phyloP scores from a whole-genome alignment of 2,113 vertebrate genomes.

The Spilogale gracilis region DNA sequence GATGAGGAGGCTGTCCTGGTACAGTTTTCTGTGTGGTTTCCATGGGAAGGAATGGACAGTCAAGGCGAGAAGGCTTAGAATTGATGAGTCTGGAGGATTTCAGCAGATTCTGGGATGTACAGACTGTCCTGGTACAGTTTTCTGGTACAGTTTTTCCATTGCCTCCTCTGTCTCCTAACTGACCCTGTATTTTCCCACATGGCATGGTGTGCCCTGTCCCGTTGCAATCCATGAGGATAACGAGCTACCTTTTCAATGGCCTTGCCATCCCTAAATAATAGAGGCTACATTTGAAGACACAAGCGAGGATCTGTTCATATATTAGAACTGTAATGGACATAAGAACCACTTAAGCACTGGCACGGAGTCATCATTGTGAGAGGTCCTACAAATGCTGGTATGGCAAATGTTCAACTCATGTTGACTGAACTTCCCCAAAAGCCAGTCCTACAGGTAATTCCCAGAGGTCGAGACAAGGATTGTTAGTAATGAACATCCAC shows the following conservation, averaged over 20 bases:
- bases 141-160: background rate
- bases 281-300: background rate
- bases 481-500: background rate
- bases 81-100: background rate
- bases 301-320: background rate
- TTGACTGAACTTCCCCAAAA: background rate
- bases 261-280: background rate
- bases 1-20: background rate
- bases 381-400: background rate
- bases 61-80: background rate
- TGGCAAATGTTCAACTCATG: background rate
- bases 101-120: background rate
- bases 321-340: background rate
- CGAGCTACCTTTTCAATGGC: background rate
- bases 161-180: background rate
- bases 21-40: background rate
- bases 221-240: background rate
- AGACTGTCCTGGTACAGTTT: background rate
- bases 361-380: background rate
- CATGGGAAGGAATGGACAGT: background rate
- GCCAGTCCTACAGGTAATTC: background rate
- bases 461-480: background rate
- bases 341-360: background rate
- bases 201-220: background rate
- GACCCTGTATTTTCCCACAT: background rate